Conservation (phyloP, 2,888 invertebrate genomes). For the Ecdyonurus torrentis region DNA sequence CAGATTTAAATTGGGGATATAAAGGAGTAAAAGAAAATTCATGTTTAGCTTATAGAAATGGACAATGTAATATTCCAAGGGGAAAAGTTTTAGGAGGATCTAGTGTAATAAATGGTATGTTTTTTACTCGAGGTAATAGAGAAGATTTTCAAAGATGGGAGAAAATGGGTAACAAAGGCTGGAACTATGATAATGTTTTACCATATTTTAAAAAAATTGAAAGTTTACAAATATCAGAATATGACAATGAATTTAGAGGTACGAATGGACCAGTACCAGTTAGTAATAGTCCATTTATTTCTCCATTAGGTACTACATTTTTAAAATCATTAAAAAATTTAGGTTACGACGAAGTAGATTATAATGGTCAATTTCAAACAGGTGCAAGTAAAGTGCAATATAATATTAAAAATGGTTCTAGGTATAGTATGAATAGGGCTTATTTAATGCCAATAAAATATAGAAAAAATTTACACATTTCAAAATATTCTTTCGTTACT, state of each 20-base stretch:
- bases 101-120: constrained; percentile 30
- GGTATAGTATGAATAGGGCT: constrained; percentile 15
- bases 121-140: constrained; percentile 29
- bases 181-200: constrained; percentile 32
- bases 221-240: constrained; percentile 27
- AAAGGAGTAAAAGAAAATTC: constrained; percentile 69
- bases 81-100: constrained; percentile 37
- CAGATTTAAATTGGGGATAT: constrained; percentile 54
- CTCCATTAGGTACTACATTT: neutral
- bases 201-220: constrained; percentile 45
- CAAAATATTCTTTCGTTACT: constrained; percentile 34
- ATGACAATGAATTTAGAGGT: neutral
- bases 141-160: constrained; percentile 31
- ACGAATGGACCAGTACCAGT: constrained; percentile 7
- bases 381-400: constrained; percentile 25
- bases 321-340: constrained; percentile 10
- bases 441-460: constrained; percentile 35
- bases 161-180: constrained; percentile 20
- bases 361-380: constrained; percentile 23
- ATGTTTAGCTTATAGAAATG: constrained; percentile 34
- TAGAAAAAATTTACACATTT: constrained; percentile 37
- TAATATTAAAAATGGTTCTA: constrained; percentile 11
- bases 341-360: constrained; percentile 16
- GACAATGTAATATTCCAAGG: constrained; percentile 33
- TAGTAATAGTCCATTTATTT: constrained; percentile 1